Base-by-base conservation (phyloP, 2,888 invertebrate genomes). In the Argyresthia albistria region DNA sequence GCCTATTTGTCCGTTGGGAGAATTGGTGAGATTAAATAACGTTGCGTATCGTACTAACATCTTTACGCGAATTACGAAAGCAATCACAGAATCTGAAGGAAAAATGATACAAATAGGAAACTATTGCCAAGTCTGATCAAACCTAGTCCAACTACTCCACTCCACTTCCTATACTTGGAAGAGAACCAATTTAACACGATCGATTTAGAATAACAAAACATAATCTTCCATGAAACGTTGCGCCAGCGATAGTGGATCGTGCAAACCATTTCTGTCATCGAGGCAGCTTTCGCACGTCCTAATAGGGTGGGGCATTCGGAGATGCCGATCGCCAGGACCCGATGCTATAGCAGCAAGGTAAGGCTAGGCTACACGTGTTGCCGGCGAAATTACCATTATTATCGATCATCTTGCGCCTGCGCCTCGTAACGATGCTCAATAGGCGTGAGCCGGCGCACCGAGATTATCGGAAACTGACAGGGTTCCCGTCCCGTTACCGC, bases 341-440 rank as follows among this genome's bases (percentile, higher is more conserved):
- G 39, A 15, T n/a, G 16, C 16, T 15, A 15, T 14, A 16, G 45
- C 14, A 15, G 45, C 45, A 45, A 9, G 45, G 10, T 45, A 15
- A 45, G 10, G n/a, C 11, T 25, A 35, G 25, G 70, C 70, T 76
- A 86, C 86, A 86, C 83, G 84, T 84, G 86, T 82, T 78, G 67
- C 65, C 60, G 55, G 69, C 71, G 62, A 82, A 86, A 87, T 86
- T 86, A 86, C 87, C 87, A 87, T 87, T 84, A 86, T 87, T 87
- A 87, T 86, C 86, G 86, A 84, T 83, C 82, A 83, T 86, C 87
- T 76, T 69, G 76, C 78, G 72, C 76, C 71, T 65, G 70, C 69
- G 77, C 75, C 69, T 69, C 68, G 80, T 84, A 82, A 84, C 86
- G 83, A 84, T 78, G 75, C 74, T 71, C 72, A 76, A 82, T 78